These are phyloP conservation scores for Trimorus sp. DNA, from an alignment of 2,888 invertebrate genomes.

Conservation along the genomic window DNA sequence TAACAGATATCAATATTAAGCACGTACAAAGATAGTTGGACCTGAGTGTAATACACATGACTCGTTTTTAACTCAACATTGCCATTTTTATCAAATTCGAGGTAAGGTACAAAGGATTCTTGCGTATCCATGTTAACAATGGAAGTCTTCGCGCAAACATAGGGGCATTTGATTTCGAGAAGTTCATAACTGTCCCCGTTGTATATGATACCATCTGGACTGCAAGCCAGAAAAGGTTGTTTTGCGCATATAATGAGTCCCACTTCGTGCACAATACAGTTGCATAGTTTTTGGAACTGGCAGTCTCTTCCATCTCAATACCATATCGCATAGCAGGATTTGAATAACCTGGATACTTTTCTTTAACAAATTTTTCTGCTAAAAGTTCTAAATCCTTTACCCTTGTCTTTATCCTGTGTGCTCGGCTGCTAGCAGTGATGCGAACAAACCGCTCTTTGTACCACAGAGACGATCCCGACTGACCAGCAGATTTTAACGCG, in stretches of 20 bases:
- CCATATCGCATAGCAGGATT: slow-evolving; percentile 5
- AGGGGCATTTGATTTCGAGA: background rate
- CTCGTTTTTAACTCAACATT: background rate
- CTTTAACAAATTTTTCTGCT: background rate
- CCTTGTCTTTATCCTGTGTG: too few species aligned
- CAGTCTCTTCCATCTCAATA: background rate
- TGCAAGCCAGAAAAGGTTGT: slow-evolving; percentile 3
- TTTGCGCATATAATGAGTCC: background rate
- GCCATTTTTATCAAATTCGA: background rate
- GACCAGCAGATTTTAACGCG: too few species aligned
- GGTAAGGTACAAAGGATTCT: background rate
- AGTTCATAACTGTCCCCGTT: background rate
- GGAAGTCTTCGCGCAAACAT: background rate
- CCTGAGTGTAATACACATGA: slow-evolving; percentile 9
- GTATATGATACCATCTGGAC: background rate
- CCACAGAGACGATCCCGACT: too few species aligned
- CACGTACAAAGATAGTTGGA: background rate
- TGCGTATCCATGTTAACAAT: background rate
- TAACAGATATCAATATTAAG: slow-evolving; percentile 2
- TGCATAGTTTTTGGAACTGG: background rate
- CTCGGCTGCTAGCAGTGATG: too few species aligned
- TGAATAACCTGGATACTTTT: background rate
- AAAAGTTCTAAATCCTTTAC: background rate
- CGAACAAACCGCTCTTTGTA: too few species aligned
- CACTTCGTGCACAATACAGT: background rate